Evolutionary conservation across 2,797 vertebrate genomes (phyloP).

Genomic region (Molothrus ater): DNA sequence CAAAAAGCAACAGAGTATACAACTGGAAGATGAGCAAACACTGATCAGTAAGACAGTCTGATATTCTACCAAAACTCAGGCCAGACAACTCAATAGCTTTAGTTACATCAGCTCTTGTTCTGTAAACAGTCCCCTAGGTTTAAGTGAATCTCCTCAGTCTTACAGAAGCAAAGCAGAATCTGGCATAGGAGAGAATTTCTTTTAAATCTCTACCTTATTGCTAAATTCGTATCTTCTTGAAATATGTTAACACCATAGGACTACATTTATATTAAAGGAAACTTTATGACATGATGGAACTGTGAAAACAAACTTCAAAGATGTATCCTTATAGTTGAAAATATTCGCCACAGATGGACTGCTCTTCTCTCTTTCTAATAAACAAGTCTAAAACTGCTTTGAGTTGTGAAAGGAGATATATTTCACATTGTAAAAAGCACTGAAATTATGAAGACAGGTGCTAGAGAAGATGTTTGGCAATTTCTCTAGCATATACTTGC

Average conservation of each 20-base stretch:
- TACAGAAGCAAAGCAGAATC: not conserved
- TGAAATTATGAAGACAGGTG: not conserved
- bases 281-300: not conserved
- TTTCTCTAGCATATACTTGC: not conserved
- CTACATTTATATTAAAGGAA: not conserved
- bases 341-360: not conserved
- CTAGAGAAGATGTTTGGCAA: not conserved
- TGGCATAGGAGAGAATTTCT: not conserved
- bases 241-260: not conserved
- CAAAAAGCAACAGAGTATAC: rapidly evolving
- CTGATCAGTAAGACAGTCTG: not conserved
- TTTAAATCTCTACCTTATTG: not conserved
- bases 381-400: not conserved
- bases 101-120: not conserved
- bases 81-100: not conserved
- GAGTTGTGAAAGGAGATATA: not conserved
- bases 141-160: not conserved
- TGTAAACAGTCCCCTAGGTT: not conserved
- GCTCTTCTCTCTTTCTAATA: not conserved
- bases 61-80: not conserved
- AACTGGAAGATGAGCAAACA: not conserved
- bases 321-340: not conserved
- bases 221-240: not conserved
- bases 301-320: not conserved
- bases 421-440: not conserved